Conservation (phyloP, 2,113 vertebrate genomes). For the Corythornis madagascariensis region DNA sequence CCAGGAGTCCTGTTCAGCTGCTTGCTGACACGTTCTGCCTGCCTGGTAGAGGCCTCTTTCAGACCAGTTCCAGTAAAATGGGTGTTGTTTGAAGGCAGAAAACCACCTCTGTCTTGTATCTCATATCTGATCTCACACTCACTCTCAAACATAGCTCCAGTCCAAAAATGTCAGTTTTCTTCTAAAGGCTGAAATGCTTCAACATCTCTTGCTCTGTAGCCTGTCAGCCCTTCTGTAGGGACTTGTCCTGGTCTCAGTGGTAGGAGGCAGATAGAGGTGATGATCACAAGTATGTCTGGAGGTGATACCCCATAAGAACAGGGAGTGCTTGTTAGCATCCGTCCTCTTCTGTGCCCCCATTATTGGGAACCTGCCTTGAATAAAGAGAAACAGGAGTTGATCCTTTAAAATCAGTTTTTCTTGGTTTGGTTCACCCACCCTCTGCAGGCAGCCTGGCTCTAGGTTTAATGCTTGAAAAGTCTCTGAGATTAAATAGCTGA, state of each 20-base stretch:
- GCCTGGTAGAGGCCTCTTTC: background rate
- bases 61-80: background rate
- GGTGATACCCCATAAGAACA: background rate
- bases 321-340: background rate
- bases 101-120: background rate
- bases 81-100: background rate
- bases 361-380: background rate
- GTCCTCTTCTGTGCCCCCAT: background rate
- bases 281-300: background rate
- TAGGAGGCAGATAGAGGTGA: background rate
- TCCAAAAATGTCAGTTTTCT: background rate
- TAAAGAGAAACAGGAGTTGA: background rate
- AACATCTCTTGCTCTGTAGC: background rate
- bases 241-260: background rate
- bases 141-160: background rate
- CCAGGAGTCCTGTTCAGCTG: background rate
- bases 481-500: background rate
- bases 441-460: slow-evolving; percentile 31
- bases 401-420: background rate
- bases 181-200: background rate
- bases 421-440: background rate
- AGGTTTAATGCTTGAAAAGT: background rate
- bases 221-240: background rate
- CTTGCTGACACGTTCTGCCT: background rate
- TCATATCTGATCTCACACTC: background rate